Evolutionary conservation across 2,797 vertebrate species (phyloP), one percentile per base, ranked within the genome.

Genomic region (Heteromormyrus szaboi): DNA sequence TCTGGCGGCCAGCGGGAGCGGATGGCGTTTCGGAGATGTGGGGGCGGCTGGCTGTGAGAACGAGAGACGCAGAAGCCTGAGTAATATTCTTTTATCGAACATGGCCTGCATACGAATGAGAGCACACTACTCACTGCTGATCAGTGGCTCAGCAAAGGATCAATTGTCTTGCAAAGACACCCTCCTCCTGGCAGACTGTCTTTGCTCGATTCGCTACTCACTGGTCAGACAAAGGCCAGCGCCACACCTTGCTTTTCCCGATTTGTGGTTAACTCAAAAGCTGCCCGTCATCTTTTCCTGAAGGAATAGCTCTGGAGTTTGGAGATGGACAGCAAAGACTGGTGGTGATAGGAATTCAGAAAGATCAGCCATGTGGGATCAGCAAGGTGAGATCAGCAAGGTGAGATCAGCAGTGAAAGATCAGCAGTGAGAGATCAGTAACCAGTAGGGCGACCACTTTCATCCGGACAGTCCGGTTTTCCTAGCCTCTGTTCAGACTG

Each of bases 91-190:
- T 87, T 44, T 89, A 59, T 90, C 88, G 89, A 91, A 90, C 89
- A 17, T 89, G 90, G 88, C 89, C 91, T 92, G 91, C 92, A 93
- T 94, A 92, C 90, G 89, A 91, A 93, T 91, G 90, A 91, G 92
- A 89, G 86, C 53, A 44, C 68, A 9, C 90, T 89, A 90, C 59
- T 46, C 56, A 65, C 79, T 19, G 83, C 88, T 92, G 91, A 88
- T 88, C 87, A 22, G 44, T 88, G 87, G 85, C 88, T 53, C 33
- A 25, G 25, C 25, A 25, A 25, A 25, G 25, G 25, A 25, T 25
- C 25, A 25, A 25, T 25, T 25, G 25, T 25, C 25, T 25, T 25
- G 25, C 25, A 25, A 25, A 25, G 25, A 25, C 25, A 25, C 76
- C 53, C 72, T 90, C 41, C 79, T 81, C 90, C 76, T 90, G 72